These are phyloP conservation scores for Cossypha heuglini DNA, from an alignment of 2,797 vertebrate genomes.

Conservation along the genomic window DNA sequence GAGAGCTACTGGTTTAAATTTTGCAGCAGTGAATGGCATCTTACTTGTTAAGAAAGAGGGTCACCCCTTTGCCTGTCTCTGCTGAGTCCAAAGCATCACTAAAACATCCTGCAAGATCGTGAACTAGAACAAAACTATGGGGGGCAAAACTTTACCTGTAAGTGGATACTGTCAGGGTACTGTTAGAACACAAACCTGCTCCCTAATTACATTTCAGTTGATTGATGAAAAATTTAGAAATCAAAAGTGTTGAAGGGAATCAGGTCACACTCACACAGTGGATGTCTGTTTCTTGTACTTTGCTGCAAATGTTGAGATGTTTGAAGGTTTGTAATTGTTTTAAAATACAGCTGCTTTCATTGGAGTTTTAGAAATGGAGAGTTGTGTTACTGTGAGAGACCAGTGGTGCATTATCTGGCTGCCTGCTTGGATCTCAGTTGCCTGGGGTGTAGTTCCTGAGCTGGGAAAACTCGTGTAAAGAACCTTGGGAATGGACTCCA, in stretches of 20 bases:
- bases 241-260: neutral
- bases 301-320: neutral
- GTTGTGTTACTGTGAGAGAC: neutral
- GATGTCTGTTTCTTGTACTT: neutral
- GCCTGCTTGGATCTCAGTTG: neutral
- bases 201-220: neutral
- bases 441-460: neutral
- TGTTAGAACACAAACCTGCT: neutral
- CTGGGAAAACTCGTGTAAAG: neutral
- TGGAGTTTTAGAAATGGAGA: neutral
- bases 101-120: neutral
- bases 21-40: neutral
- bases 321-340: neutral
- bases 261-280: accelerated
- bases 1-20: neutral
- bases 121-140: neutral
- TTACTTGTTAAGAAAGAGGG: neutral
- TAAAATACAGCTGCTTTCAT: neutral
- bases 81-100: neutral
- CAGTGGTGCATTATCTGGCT: neutral
- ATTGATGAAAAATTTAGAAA: neutral
- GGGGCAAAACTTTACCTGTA: neutral
- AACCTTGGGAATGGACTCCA: neutral
- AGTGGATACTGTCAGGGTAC: neutral
- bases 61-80: neutral